Evolutionary conservation across 2,797 vertebrate species (phyloP).

Genomic region (Limosa lapponica): DNA sequence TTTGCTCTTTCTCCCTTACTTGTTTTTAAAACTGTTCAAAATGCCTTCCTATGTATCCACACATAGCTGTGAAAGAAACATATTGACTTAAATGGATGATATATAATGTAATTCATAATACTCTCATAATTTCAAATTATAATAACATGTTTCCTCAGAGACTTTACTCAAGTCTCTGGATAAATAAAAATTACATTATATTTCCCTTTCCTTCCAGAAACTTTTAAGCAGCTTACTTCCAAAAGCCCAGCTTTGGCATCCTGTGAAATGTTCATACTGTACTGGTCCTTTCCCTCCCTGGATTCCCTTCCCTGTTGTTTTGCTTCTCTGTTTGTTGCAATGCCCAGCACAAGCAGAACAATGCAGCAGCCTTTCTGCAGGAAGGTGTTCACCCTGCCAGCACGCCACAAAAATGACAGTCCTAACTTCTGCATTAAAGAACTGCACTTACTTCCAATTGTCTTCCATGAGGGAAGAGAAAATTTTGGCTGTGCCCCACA

Average conservation of each 20-base stretch:
- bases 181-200: neutral
- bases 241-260: neutral
- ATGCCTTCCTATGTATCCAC: neutral
- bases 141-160: neutral
- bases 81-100: neutral
- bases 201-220: neutral
- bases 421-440: neutral
- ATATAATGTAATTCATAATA: conserved; percentile 15
- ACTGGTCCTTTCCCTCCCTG: neutral
- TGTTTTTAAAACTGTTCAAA: neutral
- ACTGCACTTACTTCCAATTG: neutral
- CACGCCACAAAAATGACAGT: neutral
- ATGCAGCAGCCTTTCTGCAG: neutral
- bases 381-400: neutral
- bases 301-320: neutral
- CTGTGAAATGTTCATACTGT: neutral
- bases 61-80: neutral
- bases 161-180: neutral
- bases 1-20: neutral
- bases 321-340: neutral
- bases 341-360: neutral
- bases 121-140: neutral
- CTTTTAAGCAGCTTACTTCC: neutral
- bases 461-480: neutral
- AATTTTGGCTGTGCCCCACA: neutral